phyloP scores from a whole-genome alignment of 2,888 invertebrate genomes.

The Phyto melanocephala region DNA sequence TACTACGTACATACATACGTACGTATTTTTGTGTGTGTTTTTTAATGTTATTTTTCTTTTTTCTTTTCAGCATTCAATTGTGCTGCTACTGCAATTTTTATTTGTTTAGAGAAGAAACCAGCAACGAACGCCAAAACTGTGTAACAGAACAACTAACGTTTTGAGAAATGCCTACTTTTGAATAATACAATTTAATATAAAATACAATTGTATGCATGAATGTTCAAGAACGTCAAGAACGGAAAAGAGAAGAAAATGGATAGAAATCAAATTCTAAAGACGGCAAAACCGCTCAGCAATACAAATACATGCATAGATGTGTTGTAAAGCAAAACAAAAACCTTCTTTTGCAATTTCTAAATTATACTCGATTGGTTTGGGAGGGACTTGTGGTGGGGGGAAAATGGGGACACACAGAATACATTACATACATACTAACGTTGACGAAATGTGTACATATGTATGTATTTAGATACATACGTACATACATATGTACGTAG shows the following conservation, averaged over 20 bases:
- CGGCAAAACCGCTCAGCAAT: constrained; percentile 2
- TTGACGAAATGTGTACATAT: constrained; percentile 14
- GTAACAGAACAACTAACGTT: neutral
- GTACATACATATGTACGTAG: no score
- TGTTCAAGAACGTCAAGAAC: neutral
- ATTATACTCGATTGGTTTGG: constrained; percentile 42
- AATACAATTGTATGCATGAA: neutral
- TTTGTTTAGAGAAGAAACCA: constrained; percentile 60
- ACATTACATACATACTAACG: neutral
- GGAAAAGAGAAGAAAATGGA: neutral
- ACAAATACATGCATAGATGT: no score
- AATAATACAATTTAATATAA: constrained; percentile 20
- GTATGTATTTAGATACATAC: no score
- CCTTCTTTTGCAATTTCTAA: constrained; percentile 38
- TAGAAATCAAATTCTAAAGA: constrained; percentile 40
- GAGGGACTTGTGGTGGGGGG: neutral
- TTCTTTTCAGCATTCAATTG: constrained; percentile 26
- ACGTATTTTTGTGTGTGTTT: no score
- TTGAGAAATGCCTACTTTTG: neutral
- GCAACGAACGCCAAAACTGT: constrained; percentile 32
- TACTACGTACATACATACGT: no score
- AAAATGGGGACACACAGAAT: neutral
- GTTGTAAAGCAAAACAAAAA: constrained; percentile 30
- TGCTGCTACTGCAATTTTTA: constrained; percentile 56
- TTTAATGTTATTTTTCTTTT: neutral